Percentiles rank a stretch among this genome's conserved stretches.
Conservation (phyloP, 2,888 invertebrate genomes). For the Nymphalis polychloros region DNA sequence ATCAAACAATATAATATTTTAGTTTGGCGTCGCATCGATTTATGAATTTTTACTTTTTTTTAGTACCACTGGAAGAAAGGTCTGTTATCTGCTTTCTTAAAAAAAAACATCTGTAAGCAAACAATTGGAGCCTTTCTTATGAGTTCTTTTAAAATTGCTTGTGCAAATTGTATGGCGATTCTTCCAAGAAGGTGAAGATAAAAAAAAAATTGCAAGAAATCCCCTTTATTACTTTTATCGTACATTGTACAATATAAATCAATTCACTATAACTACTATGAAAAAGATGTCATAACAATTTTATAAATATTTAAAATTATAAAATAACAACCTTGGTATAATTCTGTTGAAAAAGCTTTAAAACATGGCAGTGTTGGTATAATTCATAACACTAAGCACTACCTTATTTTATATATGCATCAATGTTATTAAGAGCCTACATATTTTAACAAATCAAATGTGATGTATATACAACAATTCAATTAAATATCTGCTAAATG, state of each 20-base stretch:
- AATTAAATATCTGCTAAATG: too few species aligned
- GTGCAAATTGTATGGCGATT: not conserved
- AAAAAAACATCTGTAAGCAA: too few species aligned
- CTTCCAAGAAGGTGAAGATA: too few species aligned
- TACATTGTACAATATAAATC: conserved; percentile 21
- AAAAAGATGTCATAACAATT: conserved; percentile 21
- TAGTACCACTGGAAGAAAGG: too few species aligned
- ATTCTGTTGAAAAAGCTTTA: conserved; percentile 28
- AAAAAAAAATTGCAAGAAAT: conserved; percentile 4
- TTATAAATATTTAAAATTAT: conserved; percentile 29
- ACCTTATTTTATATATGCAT: conserved; percentile 10
- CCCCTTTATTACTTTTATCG: conserved; percentile 14
- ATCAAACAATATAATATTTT: too few species aligned
- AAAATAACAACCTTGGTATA: conserved; percentile 28
- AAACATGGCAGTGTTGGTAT: conserved; percentile 32
- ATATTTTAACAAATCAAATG: not conserved
- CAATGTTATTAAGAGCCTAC: not conserved
- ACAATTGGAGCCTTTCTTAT: too few species aligned
- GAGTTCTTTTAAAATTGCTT: too few species aligned
- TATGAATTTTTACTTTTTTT: too few species aligned
- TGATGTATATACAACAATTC: not conserved
- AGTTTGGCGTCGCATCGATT: too few species aligned
- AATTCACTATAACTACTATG: conserved; percentile 13
- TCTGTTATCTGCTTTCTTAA: too few species aligned
- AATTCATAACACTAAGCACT: conserved; percentile 12